Base-by-base conservation (phyloP, 1,140 invertebrate genomes). In the Matsumurasca onukii region DNA sequence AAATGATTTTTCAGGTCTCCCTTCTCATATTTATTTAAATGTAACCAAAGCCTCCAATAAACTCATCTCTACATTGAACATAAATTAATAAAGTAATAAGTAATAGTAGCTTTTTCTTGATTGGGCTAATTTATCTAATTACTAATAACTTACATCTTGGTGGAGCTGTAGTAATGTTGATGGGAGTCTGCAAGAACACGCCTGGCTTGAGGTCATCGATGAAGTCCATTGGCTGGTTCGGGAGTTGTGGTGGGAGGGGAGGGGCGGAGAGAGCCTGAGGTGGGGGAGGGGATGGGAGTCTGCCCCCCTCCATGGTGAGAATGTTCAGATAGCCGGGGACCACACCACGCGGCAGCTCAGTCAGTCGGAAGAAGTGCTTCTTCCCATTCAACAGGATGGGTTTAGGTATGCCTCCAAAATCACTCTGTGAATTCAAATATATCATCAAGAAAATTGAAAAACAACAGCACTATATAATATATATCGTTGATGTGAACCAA, bases 341-440 rank as follows among this genome's bases (percentile, higher is more conserved):
- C 1, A 91, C 81, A 27, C 90, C 88, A 62, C 88, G 86, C 0
- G 95, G 92, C 62, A 96, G 80, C 0, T 90, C 89, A 0, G 90
- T 85, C 71, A 97, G 88, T 31, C 93, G 82, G 24, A 98, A 86
- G 73, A 91, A 95, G 78, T 95, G 91, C 71, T 90, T 90, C 69
- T 88, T 87, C 22, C 88, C 89, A 25, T 88, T 86, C 29, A 97
- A 84, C 62, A 90, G 85, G 64, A 97, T 89, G 0, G 94, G 89
- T 75, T 95, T 93, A 0, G 95, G 95, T 48, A 97, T 82, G 12
- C 95, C 96, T 57, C 95, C 96, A 82, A 97, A 98, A 70, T 94
- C 89, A 1, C 86, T 82, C 69, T 78, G 79, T 24, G n/a, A n/a
- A n/a, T n/a, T n/a, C n/a, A n/a, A n/a, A n/a, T n/a, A n/a, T n/a